These are phyloP conservation scores for Eidolon helvum DNA, from an alignment of 2,113 vertebrate genomes.

Conservation along the genomic window DNA sequence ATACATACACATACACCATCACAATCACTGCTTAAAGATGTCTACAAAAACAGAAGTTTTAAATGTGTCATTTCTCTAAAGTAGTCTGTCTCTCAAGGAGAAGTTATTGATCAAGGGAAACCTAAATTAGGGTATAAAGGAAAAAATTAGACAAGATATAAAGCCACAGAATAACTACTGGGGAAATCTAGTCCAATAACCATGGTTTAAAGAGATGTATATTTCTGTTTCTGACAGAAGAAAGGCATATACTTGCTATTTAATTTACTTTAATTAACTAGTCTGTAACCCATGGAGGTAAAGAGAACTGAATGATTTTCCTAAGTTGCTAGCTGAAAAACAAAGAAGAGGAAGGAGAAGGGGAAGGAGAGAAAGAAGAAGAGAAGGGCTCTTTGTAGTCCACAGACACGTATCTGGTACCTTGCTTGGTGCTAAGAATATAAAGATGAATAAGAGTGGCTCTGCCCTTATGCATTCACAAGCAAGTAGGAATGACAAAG, in stretches of 20 bases:
- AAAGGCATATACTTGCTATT: not conserved
- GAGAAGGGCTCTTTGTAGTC: not conserved
- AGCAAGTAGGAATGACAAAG: not conserved
- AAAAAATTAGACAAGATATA: not conserved
- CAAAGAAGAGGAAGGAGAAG: not conserved
- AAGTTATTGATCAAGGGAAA: conserved; percentile 1
- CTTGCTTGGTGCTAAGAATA: not conserved
- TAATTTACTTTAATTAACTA: conserved; percentile 14
- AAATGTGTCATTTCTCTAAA: conserved; percentile 27
- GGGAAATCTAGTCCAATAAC: conserved; percentile 33
- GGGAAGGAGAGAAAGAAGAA: no score
- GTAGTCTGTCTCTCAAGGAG: conserved; percentile 30
- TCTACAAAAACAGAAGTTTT: conserved; percentile 23
- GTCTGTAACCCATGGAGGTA: not conserved
- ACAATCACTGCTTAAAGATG: not conserved
- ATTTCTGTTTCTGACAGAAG: not conserved
- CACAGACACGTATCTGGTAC: not conserved
- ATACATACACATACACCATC: not conserved
- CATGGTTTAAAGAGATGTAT: not conserved
- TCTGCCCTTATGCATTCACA: not conserved
- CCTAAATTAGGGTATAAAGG: conserved; percentile 4
- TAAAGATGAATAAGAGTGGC: not conserved
- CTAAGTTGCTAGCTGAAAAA: not conserved
- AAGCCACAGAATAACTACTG: not conserved
- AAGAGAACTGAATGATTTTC: not conserved